These are phyloP conservation scores for Phalacrocorax brasilianus DNA, from an alignment of 2,113 vertebrate species.

Conservation along the genomic window DNA sequence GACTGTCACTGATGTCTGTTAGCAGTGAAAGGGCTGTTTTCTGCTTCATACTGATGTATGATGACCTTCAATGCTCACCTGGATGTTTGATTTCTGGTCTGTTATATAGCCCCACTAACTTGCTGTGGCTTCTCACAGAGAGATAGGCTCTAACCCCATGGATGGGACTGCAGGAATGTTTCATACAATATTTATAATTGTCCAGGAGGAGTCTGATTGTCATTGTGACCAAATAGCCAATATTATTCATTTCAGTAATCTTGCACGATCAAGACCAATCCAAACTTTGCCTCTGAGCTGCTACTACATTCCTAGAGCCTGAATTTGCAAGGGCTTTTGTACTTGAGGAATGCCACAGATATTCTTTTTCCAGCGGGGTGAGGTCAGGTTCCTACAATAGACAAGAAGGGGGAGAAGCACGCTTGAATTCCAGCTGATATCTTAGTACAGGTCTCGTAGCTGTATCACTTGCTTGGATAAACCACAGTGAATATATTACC, in stretches of 20 bases:
- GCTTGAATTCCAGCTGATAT: not conserved
- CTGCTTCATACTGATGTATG: not conserved
- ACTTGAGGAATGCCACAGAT: not conserved
- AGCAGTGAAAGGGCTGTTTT: not conserved
- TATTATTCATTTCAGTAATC: not conserved
- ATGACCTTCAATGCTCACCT: not conserved
- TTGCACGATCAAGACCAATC: not conserved
- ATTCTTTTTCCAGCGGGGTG: not conserved
- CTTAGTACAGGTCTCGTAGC: not conserved
- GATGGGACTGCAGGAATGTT: not conserved
- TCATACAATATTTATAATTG: not conserved
- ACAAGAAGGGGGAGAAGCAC: not conserved
- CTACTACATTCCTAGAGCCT: not conserved
- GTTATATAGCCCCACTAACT: not conserved
- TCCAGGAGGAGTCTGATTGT: not conserved
- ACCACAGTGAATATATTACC: not conserved
- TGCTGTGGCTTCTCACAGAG: not conserved
- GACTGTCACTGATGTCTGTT: not conserved
- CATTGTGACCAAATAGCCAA: not conserved
- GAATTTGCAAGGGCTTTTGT: not conserved
- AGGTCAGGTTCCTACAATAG: not conserved
- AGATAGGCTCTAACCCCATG: not conserved
- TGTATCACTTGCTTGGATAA: not conserved
- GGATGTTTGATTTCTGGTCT: not conserved
- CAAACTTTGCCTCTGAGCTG: not conserved